These are phyloP conservation scores for Cryptosula pallasiana DNA, from an alignment of 2,888 invertebrate genomes.

Conservation along the genomic window DNA sequence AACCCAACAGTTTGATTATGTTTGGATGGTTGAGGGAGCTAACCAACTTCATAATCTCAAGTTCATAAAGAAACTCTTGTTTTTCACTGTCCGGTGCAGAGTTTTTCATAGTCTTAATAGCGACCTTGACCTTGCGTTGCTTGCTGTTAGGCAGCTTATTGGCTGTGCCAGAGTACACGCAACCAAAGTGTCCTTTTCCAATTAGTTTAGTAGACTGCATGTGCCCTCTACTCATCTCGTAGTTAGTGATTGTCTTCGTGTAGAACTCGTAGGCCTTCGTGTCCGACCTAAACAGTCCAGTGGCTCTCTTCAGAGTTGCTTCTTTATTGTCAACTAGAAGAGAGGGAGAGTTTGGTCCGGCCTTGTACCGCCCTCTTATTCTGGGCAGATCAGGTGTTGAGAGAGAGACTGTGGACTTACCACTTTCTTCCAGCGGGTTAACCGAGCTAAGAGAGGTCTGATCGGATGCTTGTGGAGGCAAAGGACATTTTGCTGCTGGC, in stretches of 20 bases:
- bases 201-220: constrained; percentile 6
- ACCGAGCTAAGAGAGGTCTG: neutral
- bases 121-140: neutral
- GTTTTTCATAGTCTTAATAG: constrained; percentile 8
- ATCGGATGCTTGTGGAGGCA: neutral
- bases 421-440: neutral
- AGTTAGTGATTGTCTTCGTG: constrained; percentile 11
- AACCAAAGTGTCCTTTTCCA: constrained; percentile 17
- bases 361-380: neutral
- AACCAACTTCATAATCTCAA: constrained; percentile 74
- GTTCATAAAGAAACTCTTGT: constrained; percentile 78
- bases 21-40: constrained; percentile 9
- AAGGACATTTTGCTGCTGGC: neutral
- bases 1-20: constrained; percentile 20
- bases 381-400: constrained; percentile 5
- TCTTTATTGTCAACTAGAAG: constrained; percentile 1
- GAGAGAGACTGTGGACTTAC: neutral
- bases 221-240: constrained; percentile 16
- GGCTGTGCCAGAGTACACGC: constrained; percentile 8
- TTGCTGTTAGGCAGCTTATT: neutral
- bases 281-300: neutral
- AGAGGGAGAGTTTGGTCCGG: neutral
- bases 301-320: neutral
- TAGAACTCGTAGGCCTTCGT: constrained; percentile 14
- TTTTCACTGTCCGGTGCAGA: constrained; percentile 69